phyloP scores from a whole-genome alignment of 1,140 invertebrate genomes.

The Trinorchestia longiramus region DNA sequence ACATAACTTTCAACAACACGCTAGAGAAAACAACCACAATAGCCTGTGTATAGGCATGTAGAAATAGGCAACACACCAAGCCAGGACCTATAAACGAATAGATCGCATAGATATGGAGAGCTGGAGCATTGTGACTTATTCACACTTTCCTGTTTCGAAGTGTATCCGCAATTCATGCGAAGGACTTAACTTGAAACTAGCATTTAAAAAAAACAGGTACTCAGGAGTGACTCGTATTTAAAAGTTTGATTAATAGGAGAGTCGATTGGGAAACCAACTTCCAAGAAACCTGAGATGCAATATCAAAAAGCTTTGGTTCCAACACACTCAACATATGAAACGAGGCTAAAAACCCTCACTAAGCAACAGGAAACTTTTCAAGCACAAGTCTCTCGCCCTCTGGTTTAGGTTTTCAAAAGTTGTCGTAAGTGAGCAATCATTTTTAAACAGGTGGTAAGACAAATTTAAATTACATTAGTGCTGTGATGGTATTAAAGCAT shows the following conservation, averaged over 20 bases:
- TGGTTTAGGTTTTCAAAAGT: slow-evolving; percentile 1
- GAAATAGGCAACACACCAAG: slow-evolving; percentile 24
- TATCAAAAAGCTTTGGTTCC: slow-evolving; percentile 47
- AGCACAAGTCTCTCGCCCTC: slow-evolving; percentile 37
- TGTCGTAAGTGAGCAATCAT: slow-evolving; percentile 25
- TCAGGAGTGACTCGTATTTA: slow-evolving; percentile 5
- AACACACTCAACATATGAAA: slow-evolving; percentile 15
- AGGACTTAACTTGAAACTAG: neutral
- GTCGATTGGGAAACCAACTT: neutral
- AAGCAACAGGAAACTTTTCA: slow-evolving; percentile 2
- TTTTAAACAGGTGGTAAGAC: slow-evolving; percentile 13
- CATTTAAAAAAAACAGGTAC: slow-evolving; percentile 5
- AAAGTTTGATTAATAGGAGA: neutral
- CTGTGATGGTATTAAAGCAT: slow-evolving; percentile 41
- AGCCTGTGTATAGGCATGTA: slow-evolving; percentile 32
- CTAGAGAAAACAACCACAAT: neutral
- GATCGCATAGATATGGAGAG: slow-evolving; percentile 30
- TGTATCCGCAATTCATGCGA: neutral
- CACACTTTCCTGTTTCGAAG: neutral
- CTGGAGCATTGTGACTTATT: slow-evolving; percentile 18
- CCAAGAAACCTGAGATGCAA: neutral
- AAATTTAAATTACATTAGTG: slow-evolving; percentile 32
- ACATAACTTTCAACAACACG: slow-evolving; percentile 18
- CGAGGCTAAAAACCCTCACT: neutral
- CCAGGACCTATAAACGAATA: slow-evolving; percentile 13